Evolutionary conservation across 2,797 vertebrate genomes (phyloP), one percentile per base, ranked within the genome.

Genomic region (Nasua narica): DNA sequence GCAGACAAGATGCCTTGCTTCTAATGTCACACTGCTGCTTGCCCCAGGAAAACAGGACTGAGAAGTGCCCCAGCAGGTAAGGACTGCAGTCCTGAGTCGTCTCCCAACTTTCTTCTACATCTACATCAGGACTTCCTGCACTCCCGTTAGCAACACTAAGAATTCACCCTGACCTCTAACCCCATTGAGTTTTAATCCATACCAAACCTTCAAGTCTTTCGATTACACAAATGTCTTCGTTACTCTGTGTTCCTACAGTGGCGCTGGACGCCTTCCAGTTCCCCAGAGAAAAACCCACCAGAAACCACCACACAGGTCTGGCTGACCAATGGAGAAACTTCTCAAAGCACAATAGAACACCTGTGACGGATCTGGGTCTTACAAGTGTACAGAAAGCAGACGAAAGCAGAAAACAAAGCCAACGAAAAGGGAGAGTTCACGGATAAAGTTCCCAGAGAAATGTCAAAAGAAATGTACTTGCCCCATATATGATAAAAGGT

Each of bases 11-110:
- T 10, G 29, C 25, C 19, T 23, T 32, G 65, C 21, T 32, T 69
- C 67, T 52, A 8, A 9, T 9, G 0, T 58, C 65, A 13, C 0
- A 0, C 23, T 16, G 43, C 27, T 83, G 40, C 43, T 7, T 16
- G 50, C 32, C 35, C 78, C 56, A 32, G 23, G 46, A 88, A 48
- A 46, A 62, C 29, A 16, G 18, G 14, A 5, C 40, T 21, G 48
- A n/a, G 32, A 16, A 16, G 27, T 5, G 15, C 25, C 43, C 27
- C 27, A 15, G 16, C 32, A 7, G 46, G 35, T 13, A 35, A 37
- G 27, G 25, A 11, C 4, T 40, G 14, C 21, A 25, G 19, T 29
- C 14, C 21, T 14, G 4, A 3, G 15, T 21, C n/a, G 67, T 13
- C n/a, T 54, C 62, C 32, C 50, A 27, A 1, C 16, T 25, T 29